Evolutionary conservation across 2,113 vertebrate species (phyloP), one percentile per base, ranked within the genome.

Genomic region (Dipodomys stephensi): DNA sequence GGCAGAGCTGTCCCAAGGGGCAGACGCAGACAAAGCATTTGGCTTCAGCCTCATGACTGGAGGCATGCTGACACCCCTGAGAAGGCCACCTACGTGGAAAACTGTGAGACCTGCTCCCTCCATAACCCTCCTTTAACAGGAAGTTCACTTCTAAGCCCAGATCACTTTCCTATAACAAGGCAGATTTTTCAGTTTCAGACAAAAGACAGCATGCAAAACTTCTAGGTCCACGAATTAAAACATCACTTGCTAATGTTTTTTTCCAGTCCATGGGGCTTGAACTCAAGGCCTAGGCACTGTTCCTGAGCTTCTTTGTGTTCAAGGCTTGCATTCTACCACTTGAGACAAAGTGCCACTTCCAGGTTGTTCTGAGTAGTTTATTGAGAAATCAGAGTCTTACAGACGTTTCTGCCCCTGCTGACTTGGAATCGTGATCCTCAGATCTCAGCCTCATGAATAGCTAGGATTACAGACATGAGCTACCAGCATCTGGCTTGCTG

Each of bases 11-110:
- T 78, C 62, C 32, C 1, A 32, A 95, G 83, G 28, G 83, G 44
- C 74, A 83, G 90, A 95, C 85, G 72, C 88, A 60, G 88, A 95
- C 93, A 85, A 87, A 91, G 65, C 49, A 74, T 68, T 74, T 84
- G 84, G 76, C 85, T 87, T 87, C 53, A 74, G 87, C 67, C 89
- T 86, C 76, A 39, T 65, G 87, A 71, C 82, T 83, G n/a, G 77
- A 84, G 64, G 88, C 91, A 67, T 0, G 2, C 71, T 71, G 73
- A 86, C 1, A 25, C 74, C 79, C 74, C 80, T 1, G 62, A 94
- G 64, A 23, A 67, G 94, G 88, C 93, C 95, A 96, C 95, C 95
- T 94, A 93, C 72, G 0, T 80, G 85, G 96, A 96, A 87, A 83
- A 69, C 35, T 80, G 12, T 1, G 27, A 89, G 44, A 72, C 8